A percentile compares a stretch with the other conserved stretches of the same genome.
Evolutionary conservation across 2,888 invertebrate species (phyloP).

Genomic region (Cephus rjabovi): DNA sequence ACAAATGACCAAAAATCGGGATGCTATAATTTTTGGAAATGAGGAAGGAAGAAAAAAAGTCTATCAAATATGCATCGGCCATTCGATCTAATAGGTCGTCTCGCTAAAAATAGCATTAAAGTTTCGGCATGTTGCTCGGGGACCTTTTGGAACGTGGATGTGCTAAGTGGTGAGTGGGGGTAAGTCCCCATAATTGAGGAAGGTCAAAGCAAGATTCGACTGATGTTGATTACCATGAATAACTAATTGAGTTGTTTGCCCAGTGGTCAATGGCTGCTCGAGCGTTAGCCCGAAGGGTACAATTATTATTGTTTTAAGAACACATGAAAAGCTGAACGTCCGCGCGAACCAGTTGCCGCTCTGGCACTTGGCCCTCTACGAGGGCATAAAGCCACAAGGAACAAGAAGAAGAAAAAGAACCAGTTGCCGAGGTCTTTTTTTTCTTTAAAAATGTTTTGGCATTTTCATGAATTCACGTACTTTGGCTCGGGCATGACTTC

Average conservation of each 20-base stretch:
- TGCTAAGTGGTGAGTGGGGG: neutral
- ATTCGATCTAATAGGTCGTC: neutral
- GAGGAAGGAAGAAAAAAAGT: constrained; percentile 1
- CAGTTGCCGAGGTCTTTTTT: neutral
- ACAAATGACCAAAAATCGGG: neutral
- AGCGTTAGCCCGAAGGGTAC: neutral
- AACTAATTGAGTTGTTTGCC: constrained; percentile 2
- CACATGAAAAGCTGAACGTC: neutral
- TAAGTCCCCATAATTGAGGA: neutral
- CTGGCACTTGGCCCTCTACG: no score
- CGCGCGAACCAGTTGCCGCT: neutral
- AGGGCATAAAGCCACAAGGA: no score
- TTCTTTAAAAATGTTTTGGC: neutral
- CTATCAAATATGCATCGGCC: neutral
- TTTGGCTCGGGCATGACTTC: no score
- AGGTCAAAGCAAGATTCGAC: neutral
- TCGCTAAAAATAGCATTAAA: neutral
- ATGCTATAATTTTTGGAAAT: neutral
- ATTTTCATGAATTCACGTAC: no score
- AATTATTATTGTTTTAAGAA: neutral
- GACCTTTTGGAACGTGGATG: neutral
- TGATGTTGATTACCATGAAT: neutral
- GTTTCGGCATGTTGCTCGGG: neutral
- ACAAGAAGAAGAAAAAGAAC: neutral
- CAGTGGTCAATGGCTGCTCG: neutral